These are phyloP conservation scores for Brachionus calyciflorus DNA, from an alignment of 1,140 invertebrate genomes.

Conservation along the genomic window DNA sequence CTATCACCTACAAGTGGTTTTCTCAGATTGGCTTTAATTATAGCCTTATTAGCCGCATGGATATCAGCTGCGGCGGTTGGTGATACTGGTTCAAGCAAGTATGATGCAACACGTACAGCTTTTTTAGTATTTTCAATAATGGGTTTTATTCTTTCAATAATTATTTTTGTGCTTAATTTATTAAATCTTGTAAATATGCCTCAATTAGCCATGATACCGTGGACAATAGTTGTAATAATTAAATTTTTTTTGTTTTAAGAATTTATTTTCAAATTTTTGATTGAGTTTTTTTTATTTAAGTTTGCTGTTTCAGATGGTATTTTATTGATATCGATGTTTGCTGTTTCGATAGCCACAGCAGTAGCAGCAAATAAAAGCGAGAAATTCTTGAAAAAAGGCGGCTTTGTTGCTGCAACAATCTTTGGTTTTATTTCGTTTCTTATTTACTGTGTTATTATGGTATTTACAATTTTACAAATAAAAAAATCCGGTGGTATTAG, in stretches of 20 bases:
- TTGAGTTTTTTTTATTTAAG: background rate
- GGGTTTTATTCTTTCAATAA: background rate
- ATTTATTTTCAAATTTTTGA: background rate
- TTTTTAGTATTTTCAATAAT: conserved; percentile 11
- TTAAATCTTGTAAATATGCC: background rate
- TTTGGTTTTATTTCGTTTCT: background rate
- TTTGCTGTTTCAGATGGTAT: background rate
- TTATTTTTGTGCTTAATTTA: background rate
- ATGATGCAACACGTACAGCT: background rate
- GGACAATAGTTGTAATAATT: background rate
- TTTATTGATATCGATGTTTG: background rate
- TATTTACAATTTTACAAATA: background rate
- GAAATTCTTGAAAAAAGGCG: background rate
- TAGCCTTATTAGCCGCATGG: background rate
- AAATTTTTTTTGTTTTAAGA: background rate
- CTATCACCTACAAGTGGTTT: background rate
- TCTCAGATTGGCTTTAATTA: background rate
- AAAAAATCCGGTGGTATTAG: conserved; percentile 4
- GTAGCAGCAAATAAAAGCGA: background rate
- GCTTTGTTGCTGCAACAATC: background rate
- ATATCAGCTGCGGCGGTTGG: background rate
- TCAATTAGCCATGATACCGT: background rate
- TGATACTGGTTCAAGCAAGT: background rate
- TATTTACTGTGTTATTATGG: background rate
- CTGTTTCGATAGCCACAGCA: background rate